Percentiles rank a stretch among this genome's conserved stretches.
phyloP scores from a whole-genome alignment of 2,113 vertebrate species.

The Bufo bufo region DNA sequence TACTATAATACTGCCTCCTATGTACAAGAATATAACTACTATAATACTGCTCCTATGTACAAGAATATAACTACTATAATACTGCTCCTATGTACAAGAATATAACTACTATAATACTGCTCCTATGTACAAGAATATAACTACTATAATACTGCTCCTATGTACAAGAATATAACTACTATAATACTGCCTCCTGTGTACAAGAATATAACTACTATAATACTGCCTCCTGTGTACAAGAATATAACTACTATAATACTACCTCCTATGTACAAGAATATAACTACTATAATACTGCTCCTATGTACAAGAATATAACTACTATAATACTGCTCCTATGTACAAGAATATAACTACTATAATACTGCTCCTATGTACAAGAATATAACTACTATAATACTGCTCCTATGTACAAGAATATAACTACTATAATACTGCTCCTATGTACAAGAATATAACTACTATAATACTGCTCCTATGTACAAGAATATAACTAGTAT shows the following conservation, averaged over 20 bases:
- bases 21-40: slow-evolving; percentile 15
- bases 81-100: not conserved
- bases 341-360: slow-evolving; percentile 26
- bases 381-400: slow-evolving; percentile 12
- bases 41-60: slow-evolving; percentile 11
- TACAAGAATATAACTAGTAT: slow-evolving; percentile 18
- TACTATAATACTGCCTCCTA: slow-evolving; percentile 14
- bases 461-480: slow-evolving; percentile 1
- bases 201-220: slow-evolving; percentile 9
- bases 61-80: slow-evolving; percentile 13
- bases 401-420: not conserved
- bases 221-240: not conserved
- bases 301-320: not conserved
- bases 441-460: slow-evolving; percentile 1
- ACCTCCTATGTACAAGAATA: not conserved
- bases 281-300: not conserved
- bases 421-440: slow-evolving; percentile 6
- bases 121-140: slow-evolving; percentile 2
- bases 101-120: slow-evolving; percentile 6
- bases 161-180: slow-evolving; percentile 13
- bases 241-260: not conserved
- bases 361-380: slow-evolving; percentile 15
- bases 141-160: slow-evolving; percentile 6
- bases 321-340: slow-evolving; percentile 12
- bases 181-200: not conserved